Conservation (phyloP, 2,888 invertebrate genomes). For the Bruchidius siliquastri region DNA sequence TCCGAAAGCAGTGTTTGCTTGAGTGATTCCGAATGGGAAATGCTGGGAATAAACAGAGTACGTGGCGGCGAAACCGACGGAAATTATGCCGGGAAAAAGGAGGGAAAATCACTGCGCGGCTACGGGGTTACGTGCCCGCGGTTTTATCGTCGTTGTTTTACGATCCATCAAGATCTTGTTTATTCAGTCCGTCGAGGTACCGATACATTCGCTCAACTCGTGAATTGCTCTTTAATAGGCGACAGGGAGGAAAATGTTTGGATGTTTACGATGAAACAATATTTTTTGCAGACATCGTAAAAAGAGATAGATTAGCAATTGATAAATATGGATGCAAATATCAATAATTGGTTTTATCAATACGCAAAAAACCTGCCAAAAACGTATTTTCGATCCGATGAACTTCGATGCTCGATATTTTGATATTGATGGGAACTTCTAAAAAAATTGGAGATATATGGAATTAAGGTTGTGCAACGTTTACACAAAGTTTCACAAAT, state of each 20-base stretch:
- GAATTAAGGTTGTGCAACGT: no score
- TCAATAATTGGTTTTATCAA: no score
- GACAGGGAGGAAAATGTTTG: background rate
- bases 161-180: background rate
- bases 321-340: no score
- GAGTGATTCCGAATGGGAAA: constrained; percentile 22
- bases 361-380: no score
- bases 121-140: background rate
- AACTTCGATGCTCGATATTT: no score
- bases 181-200: background rate
- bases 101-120: background rate
- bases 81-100: background rate
- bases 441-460: no score
- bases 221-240: background rate
- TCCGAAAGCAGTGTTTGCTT: constrained; percentile 10
- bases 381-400: no score
- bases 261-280: background rate
- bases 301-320: no score
- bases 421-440: no score
- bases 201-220: background rate
- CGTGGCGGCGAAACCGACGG: constrained; percentile 16
- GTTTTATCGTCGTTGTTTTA: background rate
- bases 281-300: no score
- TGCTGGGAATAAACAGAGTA: constrained; percentile 27
- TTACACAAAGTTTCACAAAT: no score